phyloP scores from a whole-genome alignment of 2,888 invertebrate genomes.

The Toxonevra muliebris region DNA sequence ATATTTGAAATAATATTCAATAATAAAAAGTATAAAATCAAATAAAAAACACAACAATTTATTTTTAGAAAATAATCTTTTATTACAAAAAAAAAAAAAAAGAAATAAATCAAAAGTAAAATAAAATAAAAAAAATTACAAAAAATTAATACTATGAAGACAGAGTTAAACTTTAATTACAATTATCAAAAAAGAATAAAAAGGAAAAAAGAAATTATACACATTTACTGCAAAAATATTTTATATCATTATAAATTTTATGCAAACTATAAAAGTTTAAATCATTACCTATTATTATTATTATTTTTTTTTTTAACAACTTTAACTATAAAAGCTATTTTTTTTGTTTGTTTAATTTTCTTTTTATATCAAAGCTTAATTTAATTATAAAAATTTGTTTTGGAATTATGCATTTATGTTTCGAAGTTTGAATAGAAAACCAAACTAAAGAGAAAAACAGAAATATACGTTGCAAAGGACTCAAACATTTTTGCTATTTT shows the following conservation, averaged over 20 bases:
- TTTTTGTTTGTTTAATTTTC: no score
- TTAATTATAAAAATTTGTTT: conserved; percentile 11
- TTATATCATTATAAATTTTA: no score
- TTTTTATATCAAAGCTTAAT: conserved; percentile 29
- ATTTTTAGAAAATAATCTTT: no score
- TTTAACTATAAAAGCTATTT: no score
- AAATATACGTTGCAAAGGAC: no score
- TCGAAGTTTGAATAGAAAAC: conserved; percentile 8
- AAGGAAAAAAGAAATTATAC: conserved; percentile 23
- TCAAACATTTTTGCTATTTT: no score
- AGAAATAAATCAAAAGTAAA: conserved; percentile 4
- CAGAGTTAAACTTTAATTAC: not conserved
- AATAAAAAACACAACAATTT: not conserved
- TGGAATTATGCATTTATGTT: conserved; percentile 35
- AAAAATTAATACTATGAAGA: not conserved
- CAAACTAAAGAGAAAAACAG: no score
- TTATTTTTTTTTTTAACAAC: no score
- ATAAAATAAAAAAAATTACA: conserved; percentile 19
- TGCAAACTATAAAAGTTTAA: no score
- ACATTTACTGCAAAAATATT: conserved; percentile 20
- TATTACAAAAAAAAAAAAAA: no score
- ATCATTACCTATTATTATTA: no score
- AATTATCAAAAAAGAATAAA: not conserved
- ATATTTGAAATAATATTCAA: conserved; percentile 34
- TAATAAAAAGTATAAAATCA: conserved; percentile 33